Conservation (phyloP, 2,888 invertebrate species). For the Empis stercorea region DNA sequence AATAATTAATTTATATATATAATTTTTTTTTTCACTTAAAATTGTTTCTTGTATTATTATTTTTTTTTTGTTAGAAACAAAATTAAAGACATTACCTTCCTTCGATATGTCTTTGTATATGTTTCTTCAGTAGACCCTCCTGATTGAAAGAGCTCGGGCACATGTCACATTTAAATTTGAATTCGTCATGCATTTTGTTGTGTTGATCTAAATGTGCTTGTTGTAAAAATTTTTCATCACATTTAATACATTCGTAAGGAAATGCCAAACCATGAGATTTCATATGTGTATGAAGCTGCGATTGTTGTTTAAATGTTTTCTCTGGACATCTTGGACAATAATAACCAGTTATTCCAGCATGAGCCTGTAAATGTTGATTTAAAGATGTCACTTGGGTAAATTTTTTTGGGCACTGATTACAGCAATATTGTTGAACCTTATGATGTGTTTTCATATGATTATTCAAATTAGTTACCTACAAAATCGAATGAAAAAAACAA, state of each 20-base stretch:
- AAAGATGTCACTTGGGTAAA: constrained; percentile 37
- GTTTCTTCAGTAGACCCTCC: constrained; percentile 34
- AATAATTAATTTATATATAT: no score
- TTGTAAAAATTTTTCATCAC: constrained; percentile 36
- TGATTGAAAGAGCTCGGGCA: constrained; percentile 37
- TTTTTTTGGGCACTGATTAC: constrained; percentile 36
- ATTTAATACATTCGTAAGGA: constrained; percentile 34
- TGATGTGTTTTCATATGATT: constrained; percentile 39
- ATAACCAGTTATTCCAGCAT: constrained; percentile 35
- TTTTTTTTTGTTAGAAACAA: no score
- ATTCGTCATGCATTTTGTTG: constrained; percentile 36
- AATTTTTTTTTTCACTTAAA: no score
- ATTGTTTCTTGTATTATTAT: no score
- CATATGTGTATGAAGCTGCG: constrained; percentile 36
- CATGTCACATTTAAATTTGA: constrained; percentile 35
- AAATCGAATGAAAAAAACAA: no score
- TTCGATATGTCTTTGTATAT: constrained; percentile 36
- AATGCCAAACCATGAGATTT: constrained; percentile 35
- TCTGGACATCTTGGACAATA: constrained; percentile 36
- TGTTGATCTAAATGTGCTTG: constrained; percentile 36
- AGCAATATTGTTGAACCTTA: constrained; percentile 37
- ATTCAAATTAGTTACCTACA: constrained; percentile 35
- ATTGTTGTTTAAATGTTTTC: constrained; percentile 36
- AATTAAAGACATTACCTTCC: constrained; percentile 21
- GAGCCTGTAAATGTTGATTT: constrained; percentile 35